These are phyloP conservation scores for Psilanteris sp. DNA, from an alignment of 1,140 invertebrate species.

Conservation along the genomic window DNA sequence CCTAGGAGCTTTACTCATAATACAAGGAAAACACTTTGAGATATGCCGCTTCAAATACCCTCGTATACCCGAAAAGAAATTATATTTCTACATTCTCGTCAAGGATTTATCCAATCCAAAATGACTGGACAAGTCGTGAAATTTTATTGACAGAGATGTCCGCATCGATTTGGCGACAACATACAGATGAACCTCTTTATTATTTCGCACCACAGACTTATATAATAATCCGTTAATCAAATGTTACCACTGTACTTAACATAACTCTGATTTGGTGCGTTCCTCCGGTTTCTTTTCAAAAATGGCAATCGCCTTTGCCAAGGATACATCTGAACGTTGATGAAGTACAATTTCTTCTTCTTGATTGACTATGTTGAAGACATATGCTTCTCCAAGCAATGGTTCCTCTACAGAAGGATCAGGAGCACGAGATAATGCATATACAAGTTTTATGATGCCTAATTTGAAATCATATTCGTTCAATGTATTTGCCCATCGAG, in stretches of 20 bases:
- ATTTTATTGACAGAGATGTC: conserved; percentile 15
- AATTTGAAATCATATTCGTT: conserved; percentile 5
- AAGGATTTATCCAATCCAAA: no score
- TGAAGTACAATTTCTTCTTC: conserved; percentile 26
- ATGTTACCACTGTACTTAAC: background rate
- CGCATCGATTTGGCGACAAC: conserved; percentile 15
- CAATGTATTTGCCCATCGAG: conserved; percentile 3
- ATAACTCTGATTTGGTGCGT: background rate
- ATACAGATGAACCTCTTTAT: background rate
- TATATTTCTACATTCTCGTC: background rate
- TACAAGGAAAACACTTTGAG: conserved; percentile 1
- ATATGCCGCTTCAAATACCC: conserved; percentile 22
- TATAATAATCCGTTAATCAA: conserved; percentile 22
- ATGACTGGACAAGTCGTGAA: conserved; percentile 3
- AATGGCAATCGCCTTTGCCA: background rate
- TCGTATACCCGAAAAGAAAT: conserved; percentile 18
- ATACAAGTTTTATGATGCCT: conserved; percentile 21
- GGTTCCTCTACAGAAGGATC: background rate
- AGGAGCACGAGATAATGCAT: conserved; percentile 17
- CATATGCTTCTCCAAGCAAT: background rate
- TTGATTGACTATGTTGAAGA: background rate
- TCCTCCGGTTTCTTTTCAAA: conserved; percentile 2
- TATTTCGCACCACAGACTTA: background rate
- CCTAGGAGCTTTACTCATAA: background rate
- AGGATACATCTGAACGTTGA: conserved; percentile 2